Evolutionary conservation across 92 coral and sea anemone genomes (phyloP).

Genomic region (Epizoanthus illoricatus): DNA sequence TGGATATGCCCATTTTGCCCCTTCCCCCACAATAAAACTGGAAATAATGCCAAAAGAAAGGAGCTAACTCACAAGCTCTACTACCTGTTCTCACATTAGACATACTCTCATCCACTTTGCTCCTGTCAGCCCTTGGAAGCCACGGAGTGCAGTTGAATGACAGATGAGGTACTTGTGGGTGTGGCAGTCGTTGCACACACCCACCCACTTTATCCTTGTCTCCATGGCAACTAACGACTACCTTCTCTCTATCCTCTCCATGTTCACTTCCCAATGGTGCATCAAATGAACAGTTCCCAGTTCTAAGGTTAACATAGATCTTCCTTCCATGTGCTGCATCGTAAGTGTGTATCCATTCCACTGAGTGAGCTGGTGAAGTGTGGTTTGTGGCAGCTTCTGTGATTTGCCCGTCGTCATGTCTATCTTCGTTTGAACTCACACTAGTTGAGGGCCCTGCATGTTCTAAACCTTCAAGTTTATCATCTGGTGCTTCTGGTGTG

Average conservation of each 20-base stretch:
- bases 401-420: background rate
- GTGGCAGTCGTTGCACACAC: conserved; percentile 44
- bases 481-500: background rate
- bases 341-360: conserved; percentile 72
- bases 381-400: background rate
- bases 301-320: conserved; percentile 70
- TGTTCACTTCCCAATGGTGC: conserved; percentile 41
- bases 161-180: conserved; percentile 76
- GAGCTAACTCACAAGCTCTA: background rate
- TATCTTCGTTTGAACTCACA: background rate
- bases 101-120: background rate
- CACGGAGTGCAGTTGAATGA: conserved; percentile 95
- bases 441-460: background rate
- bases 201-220: background rate
- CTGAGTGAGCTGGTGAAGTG: background rate
- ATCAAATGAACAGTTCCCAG: conserved; percentile 81
- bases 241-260: conserved; percentile 17
- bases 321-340: conserved; percentile 55
- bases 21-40: too few species aligned
- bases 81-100: background rate
- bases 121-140: conserved; percentile 80
- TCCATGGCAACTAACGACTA: background rate
- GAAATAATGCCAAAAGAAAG: background rate
- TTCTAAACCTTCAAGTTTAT: background rate
- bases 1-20: too few species aligned